phyloP scores from a whole-genome alignment of 2,797 vertebrate species.

The Sebastes taczanowskii region DNA sequence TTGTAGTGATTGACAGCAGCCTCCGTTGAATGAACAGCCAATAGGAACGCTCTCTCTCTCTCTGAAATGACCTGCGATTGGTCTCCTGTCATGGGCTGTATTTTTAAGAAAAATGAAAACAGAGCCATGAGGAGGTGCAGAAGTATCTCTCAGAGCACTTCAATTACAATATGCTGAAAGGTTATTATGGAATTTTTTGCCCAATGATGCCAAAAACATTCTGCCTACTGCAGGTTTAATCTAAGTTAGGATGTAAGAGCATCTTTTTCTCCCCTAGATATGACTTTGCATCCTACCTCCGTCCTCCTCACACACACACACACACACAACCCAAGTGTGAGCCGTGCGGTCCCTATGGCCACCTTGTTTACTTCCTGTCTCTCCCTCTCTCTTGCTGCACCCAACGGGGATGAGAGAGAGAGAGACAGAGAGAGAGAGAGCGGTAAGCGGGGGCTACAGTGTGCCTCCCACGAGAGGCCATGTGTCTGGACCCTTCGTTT shows the following conservation, averaged over 20 bases:
- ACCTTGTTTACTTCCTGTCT: constrained; percentile 56
- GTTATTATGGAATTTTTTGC: too few species aligned
- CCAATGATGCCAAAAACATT: too few species aligned
- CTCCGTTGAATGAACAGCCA: too few species aligned
- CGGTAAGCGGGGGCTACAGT: not conserved
- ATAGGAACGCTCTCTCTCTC: too few species aligned
- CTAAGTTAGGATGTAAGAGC: not conserved
- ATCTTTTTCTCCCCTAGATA: not conserved
- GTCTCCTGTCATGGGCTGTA: too few species aligned
- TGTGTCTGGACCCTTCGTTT: constrained; percentile 32
- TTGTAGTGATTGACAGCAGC: too few species aligned
- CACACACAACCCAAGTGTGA: not conserved
- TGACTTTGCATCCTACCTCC: not conserved
- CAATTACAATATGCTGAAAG: too few species aligned
- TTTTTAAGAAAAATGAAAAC: too few species aligned
- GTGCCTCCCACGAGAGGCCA: constrained; percentile 16
- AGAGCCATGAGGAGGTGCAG: too few species aligned
- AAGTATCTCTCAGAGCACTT: too few species aligned
- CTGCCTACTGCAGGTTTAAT: not conserved
- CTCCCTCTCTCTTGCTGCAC: constrained; percentile 5
- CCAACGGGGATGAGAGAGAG: constrained; percentile 3
- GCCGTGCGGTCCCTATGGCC: constrained; percentile 13
- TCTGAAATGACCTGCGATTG: too few species aligned
- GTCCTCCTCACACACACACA: not conserved
- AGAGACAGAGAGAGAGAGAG: not conserved